Evolutionary conservation across 2,797 vertebrate genomes (phyloP), one percentile per base, ranked within the genome.

Genomic region (Hapalemur alaotrensis): DNA sequence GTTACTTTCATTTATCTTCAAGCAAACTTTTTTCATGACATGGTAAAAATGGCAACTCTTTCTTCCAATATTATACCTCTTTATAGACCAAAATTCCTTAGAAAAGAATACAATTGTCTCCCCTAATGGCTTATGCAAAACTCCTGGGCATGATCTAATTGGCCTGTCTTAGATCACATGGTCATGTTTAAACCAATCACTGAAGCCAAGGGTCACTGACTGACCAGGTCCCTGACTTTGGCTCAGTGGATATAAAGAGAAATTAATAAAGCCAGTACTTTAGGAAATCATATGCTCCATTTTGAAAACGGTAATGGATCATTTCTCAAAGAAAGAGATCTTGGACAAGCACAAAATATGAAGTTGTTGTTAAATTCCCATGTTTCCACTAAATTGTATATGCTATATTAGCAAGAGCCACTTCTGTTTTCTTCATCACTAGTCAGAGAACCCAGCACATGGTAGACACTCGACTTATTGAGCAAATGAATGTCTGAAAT

Each of bases 281-380:
- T 38, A 79, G 54, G 52, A 95, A 81, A 57, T 4, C 22, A 46
- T 73, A 59, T 1, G 11, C 10, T 70, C 28, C 17, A 30, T 32
- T 67, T 57, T 63, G 18, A 63, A 76, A 88, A 92, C 5, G 48
- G 18, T 67, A 65, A 86, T 20, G n/a, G 63, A 78, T 8, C 61
- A 48, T 87, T 83, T 92, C 63, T 70, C 54, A 85, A 81, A 94
- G 61, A 57, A 88, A 91, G 81, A 93, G 30, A 73, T 52, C 41
- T 35, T 79, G 5, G 25, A 23, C 22, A 89, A 76, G 12, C 18
- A 88, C 50, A 72, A 83, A 65, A 52, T 48, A 61, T 1, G 2
- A 41, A 9, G 22, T 52, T 78, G n/a, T 93, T 93, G 18, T 52
- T 69, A 43, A 61, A 94, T 38, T 35, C 13, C 6, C 38, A 79